Percentiles rank a stretch among this genome's conserved stretches.
Evolutionary conservation across 2,113 vertebrate species (phyloP).

Genomic region (Arvicanthis niloticus): DNA sequence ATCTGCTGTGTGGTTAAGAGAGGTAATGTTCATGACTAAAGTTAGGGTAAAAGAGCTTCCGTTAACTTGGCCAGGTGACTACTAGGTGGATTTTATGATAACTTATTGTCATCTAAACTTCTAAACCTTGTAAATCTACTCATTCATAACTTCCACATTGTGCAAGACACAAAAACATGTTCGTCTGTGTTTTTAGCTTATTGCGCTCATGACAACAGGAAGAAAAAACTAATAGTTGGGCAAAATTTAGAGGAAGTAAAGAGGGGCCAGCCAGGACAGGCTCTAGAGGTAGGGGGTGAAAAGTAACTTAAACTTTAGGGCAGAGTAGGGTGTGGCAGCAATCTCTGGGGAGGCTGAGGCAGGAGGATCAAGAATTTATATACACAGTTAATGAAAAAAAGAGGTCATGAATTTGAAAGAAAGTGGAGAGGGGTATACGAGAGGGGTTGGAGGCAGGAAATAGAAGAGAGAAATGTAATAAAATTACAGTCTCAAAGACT

Average conservation of each 20-base stretch:
- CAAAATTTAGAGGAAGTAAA: conserved; percentile 32
- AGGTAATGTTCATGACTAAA: not conserved
- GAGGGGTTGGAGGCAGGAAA: not conserved
- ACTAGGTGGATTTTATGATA: not conserved
- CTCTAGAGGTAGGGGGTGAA: not conserved
- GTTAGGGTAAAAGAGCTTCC: not conserved
- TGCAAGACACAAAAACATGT: not conserved
- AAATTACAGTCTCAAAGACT: not conserved
- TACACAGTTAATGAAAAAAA: not conserved
- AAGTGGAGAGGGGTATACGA: not conserved
- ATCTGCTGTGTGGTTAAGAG: not conserved
- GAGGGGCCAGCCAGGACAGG: not conserved
- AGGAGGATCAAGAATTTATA: not conserved
- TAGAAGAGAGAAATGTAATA: not conserved
- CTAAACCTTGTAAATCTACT: not conserved
- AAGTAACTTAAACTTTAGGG: conserved; percentile 42
- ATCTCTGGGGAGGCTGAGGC: not conserved
- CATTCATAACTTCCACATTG: not conserved
- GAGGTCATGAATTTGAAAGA: not conserved
- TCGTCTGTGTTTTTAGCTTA: not conserved
- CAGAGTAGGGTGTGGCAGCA: not conserved
- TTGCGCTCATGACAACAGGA: not conserved
- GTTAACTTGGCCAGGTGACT: not conserved
- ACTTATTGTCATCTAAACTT: not conserved
- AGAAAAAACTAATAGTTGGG: conserved; percentile 16